Evolutionary conservation across 2,888 invertebrate genomes (phyloP), one percentile per base, ranked within the genome.

Genomic region (Eristalis intricaria): DNA sequence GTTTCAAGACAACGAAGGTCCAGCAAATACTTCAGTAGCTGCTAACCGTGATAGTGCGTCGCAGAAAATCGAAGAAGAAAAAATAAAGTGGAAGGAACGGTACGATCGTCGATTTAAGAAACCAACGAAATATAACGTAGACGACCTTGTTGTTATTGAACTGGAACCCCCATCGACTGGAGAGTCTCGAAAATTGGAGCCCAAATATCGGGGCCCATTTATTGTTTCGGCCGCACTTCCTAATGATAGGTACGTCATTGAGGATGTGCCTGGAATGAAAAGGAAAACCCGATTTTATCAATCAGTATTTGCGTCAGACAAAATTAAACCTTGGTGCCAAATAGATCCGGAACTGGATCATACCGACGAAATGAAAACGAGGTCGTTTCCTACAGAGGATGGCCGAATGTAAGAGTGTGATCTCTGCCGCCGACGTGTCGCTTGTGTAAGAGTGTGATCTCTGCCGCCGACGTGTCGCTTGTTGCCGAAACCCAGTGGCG

Each of bases 251-350:
- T 79, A 79, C 13, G 65, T 78, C 4, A 26, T 78, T 26, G 78
- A 70, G 40, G 78, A 79, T 23, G 13, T 79, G 11, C 70, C 64
- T 3, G 78, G 78, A 2, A 79, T 73, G 23, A 43, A 79, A 22
- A 60, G 65, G 7, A 58, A 40, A 1, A 66, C 3, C 22, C 23
- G 63, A 35, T 63, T 63, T 23, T 56, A 56, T n/a, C 22, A 32
- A 11, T 68, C 76, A n/a, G 61, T 76, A 19, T 61, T 22, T 61
- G 60, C 68, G 2, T 68, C 68, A 0, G 76, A 76, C 15, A 76
- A 76, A 23, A 68, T 69, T 15, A 76, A 76, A 13, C 61, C 76
- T 0, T 68, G 32, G 66, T 76, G 68, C 13, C 60, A 23, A 19
- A 43, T 68, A n/a, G 40, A 61, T 1, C 61, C 68, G 5, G 60